A percentile compares a stretch with the other conserved stretches of the same genome.
These are phyloP conservation scores for Marasmarcha lunaedactyla DNA, from an alignment of 2,888 invertebrate species.

Conservation along the genomic window DNA sequence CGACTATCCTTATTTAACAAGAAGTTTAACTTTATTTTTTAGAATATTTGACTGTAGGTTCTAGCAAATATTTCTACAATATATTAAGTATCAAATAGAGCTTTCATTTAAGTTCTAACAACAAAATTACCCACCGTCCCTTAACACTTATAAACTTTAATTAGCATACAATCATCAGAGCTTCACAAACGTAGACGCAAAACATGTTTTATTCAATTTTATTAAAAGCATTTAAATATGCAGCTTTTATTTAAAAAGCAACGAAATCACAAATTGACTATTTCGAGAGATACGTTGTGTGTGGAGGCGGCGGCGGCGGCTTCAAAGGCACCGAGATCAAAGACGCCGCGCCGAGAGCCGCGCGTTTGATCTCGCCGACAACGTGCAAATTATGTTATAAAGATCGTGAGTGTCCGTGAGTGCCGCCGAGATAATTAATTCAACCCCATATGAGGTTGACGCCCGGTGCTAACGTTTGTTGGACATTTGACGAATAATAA, in stretches of 20 bases:
- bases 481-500: not conserved
- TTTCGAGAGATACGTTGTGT: conserved; percentile 58
- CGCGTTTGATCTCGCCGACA: conserved; percentile 65
- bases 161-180: no score
- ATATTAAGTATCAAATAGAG: no score
- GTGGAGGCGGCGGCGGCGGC: conserved; percentile 59
- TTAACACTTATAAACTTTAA: no score
- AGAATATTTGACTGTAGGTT: no score
- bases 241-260: conserved; percentile 30
- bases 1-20: no score
- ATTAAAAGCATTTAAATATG: conserved; percentile 4
- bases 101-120: no score
- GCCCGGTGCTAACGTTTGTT: not conserved
- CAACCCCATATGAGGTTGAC: conserved; percentile 25
- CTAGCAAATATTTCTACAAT: no score
- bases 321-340: conserved; percentile 66
- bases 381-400: conserved; percentile 72
- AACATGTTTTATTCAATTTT: no score
- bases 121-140: no score
- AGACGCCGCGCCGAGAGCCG: conserved; percentile 59
- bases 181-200: no score
- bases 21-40: no score
- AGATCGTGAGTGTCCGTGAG: conserved; percentile 62
- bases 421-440: conserved; percentile 61
- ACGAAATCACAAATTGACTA: conserved; percentile 67